Evolutionary conservation across 2,888 invertebrate species (phyloP).

Genomic region (Oscheius sp.): DNA sequence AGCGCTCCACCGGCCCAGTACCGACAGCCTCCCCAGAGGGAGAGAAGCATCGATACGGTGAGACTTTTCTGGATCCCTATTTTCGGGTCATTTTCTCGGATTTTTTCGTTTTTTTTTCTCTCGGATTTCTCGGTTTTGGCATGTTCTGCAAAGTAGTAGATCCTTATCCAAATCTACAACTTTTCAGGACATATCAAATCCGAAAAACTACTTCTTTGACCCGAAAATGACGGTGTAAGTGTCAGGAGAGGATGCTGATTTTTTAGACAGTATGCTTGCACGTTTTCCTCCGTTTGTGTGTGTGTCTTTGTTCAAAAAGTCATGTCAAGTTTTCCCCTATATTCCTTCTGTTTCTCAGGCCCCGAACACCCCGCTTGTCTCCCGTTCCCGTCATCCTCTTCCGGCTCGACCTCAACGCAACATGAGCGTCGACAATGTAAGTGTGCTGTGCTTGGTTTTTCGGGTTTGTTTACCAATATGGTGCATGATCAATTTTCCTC

Average conservation of each 20-base stretch:
- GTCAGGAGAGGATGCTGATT: not conserved
- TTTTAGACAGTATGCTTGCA: not conserved
- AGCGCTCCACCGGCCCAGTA: conserved; percentile 59
- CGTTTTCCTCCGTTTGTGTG: not conserved
- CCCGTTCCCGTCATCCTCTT: conserved; percentile 43
- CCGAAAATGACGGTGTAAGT: not conserved
- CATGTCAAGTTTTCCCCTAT: conserved; percentile 1
- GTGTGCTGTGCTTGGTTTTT: conserved; percentile 17
- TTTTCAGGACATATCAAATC: too few species aligned
- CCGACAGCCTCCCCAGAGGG: conserved; percentile 41
- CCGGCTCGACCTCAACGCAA: conserved; percentile 46
- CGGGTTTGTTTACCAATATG: not conserved
- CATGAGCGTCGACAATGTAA: conserved; percentile 60
- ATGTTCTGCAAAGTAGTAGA: too few species aligned
- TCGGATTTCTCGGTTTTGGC: too few species aligned
- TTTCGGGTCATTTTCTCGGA: too few species aligned
- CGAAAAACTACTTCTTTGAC: too few species aligned
- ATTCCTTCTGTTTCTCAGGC: conserved; percentile 43
- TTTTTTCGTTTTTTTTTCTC: too few species aligned
- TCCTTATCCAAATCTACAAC: too few species aligned
- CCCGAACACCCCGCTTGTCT: conserved; percentile 52
- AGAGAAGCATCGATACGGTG: conserved; percentile 53
- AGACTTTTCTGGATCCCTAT: not conserved
- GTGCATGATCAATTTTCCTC: conserved; percentile 3
- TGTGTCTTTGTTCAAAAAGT: not conserved